Conservation (phyloP, 2,113 vertebrate genomes). For the Brachionichthys hirsutus region DNA sequence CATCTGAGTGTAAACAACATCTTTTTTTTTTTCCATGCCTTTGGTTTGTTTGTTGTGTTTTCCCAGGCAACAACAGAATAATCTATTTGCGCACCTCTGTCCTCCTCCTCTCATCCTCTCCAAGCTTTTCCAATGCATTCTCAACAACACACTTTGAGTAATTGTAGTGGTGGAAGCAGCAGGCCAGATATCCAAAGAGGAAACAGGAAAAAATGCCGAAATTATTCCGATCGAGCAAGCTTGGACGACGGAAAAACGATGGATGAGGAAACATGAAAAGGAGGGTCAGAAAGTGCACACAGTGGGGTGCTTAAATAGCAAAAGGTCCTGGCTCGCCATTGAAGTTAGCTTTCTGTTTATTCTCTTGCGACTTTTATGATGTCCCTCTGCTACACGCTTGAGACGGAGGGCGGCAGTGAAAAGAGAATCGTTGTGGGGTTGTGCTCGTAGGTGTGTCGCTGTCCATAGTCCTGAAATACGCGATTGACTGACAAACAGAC, state of each 20-base stretch:
- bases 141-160: slow-evolving; percentile 56
- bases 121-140: slow-evolving; percentile 56
- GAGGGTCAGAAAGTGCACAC: slow-evolving; percentile 29
- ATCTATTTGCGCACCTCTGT: slow-evolving; percentile 46
- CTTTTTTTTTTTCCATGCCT: slow-evolving; percentile 49
- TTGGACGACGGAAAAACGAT: slow-evolving; percentile 45
- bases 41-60: slow-evolving; percentile 59
- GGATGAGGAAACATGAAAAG: slow-evolving; percentile 39
- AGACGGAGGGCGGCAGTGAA: no score
- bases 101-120: slow-evolving; percentile 28
- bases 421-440: no score
- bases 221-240: slow-evolving; percentile 55
- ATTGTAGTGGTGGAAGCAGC: slow-evolving; percentile 44
- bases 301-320: no score
- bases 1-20: slow-evolving; percentile 31
- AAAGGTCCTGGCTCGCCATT: no score
- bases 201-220: slow-evolving; percentile 52
- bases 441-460: no score
- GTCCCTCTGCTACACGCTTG: no score
- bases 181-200: slow-evolving; percentile 66
- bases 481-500: no score
- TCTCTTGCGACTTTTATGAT: no score
- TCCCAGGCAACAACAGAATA: slow-evolving; percentile 58
- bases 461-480: no score
- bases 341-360: no score